Conservation (phyloP, 2,888 invertebrate genomes). For the Entomobrya proxima region DNA sequence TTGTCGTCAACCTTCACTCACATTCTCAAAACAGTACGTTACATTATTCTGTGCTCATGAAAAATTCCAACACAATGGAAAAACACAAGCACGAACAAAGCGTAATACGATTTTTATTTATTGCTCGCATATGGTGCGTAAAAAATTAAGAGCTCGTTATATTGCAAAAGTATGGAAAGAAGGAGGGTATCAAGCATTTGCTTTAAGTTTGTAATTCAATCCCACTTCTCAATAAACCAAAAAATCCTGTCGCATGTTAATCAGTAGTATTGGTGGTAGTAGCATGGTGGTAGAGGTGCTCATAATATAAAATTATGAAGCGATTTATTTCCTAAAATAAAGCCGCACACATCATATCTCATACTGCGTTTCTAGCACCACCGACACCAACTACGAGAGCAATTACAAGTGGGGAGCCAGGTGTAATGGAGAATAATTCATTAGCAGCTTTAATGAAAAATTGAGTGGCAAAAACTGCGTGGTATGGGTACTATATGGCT, state of each 20-base stretch:
- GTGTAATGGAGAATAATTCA: slow-evolving; percentile 61
- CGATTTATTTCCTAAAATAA: slow-evolving; percentile 18
- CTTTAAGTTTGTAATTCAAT: slow-evolving; percentile 59
- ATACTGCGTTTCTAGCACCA: slow-evolving; percentile 41
- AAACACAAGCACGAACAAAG: slow-evolving; percentile 49
- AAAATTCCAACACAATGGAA: slow-evolving; percentile 51
- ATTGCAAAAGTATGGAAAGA: slow-evolving; percentile 39
- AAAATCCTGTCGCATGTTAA: slow-evolving; percentile 43
- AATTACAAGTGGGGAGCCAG: slow-evolving; percentile 58
- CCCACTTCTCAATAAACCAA: slow-evolving; percentile 62
- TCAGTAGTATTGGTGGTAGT: too few species aligned
- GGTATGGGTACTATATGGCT: neutral
- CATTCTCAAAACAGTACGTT: too few species aligned
- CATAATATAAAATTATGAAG: neutral
- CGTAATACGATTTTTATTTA: slow-evolving; percentile 59
- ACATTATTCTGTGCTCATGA: slow-evolving; percentile 50
- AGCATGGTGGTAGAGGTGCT: neutral
- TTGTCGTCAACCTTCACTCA: neutral
- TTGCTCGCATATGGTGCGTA: slow-evolving; percentile 53
- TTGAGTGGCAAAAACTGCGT: slow-evolving; percentile 46
- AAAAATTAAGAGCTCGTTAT: slow-evolving; percentile 62
- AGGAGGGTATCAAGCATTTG: slow-evolving; percentile 50
- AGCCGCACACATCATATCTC: slow-evolving; percentile 32
- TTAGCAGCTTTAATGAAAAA: slow-evolving; percentile 35
- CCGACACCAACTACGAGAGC: slow-evolving; percentile 23